A percentile compares a stretch with the other conserved stretches of the same genome.
Conservation (phyloP, 2,888 invertebrate genomes). For the Noctua janthe region DNA sequence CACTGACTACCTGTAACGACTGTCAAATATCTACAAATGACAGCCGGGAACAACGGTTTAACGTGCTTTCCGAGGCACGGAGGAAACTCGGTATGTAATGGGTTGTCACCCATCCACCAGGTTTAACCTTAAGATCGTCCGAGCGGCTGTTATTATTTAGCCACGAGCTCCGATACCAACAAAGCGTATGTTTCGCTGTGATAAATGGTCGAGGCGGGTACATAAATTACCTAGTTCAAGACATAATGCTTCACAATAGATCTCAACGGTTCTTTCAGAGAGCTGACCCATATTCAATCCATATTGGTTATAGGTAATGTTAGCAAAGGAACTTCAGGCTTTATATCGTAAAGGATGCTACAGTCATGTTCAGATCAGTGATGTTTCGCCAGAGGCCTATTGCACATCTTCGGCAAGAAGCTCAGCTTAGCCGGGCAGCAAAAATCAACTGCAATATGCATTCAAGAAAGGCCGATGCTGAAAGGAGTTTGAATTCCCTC, state of each 20-base stretch:
- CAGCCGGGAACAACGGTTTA: too few relatives aligned
- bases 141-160: too few relatives aligned
- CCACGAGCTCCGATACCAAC: too few relatives aligned
- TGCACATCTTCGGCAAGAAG: background rate
- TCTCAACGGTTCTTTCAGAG: background rate
- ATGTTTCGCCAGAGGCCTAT: background rate
- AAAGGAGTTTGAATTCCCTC: background rate
- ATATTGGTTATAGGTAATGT: background rate
- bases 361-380: background rate
- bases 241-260: slow-evolving; percentile 5
- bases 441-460: background rate
- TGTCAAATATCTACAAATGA: too few relatives aligned
- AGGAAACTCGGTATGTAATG: too few relatives aligned
- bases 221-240: background rate
- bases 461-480: background rate
- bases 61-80: too few relatives aligned
- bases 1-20: too few relatives aligned
- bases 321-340: background rate
- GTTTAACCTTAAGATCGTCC: too few relatives aligned
- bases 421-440: background rate
- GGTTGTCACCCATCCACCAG: too few relatives aligned
- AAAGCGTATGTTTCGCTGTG: background rate
- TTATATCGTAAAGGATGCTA: background rate
- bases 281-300: background rate
- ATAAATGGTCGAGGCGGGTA: background rate